Evolutionary conservation across 1,140 invertebrate genomes (phyloP), one percentile per base, ranked within the genome.

Genomic region (Drosophila mauritiana): DNA sequence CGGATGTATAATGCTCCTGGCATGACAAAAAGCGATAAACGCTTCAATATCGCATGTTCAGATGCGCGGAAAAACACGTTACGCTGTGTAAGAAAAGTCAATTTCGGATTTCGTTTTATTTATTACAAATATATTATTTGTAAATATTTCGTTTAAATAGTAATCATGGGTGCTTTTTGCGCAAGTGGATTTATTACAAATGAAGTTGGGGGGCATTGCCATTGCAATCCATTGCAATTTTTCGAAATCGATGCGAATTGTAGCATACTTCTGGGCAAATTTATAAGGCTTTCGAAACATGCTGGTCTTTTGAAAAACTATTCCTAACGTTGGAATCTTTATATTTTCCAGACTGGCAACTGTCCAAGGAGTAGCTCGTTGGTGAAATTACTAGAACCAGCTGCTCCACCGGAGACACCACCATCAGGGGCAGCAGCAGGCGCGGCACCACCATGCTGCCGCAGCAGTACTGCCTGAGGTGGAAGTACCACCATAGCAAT

Each of bases 401-500:
- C 8, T 10, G 1, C 1, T 10, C n/a, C 12, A 42, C 17, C 11
- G 0, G 17, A 40, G 59, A 12, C 62, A 39, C 10, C 42, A 69
- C 11, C 64, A 70, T 39, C 49, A 53, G 67, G 36, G 52, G 42
- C 64, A 57, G 64, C 51, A 70, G 43, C 25, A 69, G 63, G 63
- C 40, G 48, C 53, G 43, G 65, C 59, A 62, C 57, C 83, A 79
- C 13, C 52, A 88, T 96, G 95, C 94, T 95, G 92, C 95, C 96
- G 52, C 96, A 97, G 93, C 97, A 97, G 93, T 98, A 97, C 94
- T 98, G 97, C 92, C 93, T 98, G 68, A 94, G 96, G 93, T 97
- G 97, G 97, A 97, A 97, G 91, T 97, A 97, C 92, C 97, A 98
- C 93, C 96, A 97, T 92, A 96, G 95, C 73, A 98, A 98, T 92